phyloP scores from a whole-genome alignment of 2,113 vertebrate genomes.

The Chaenogobius annularis region DNA sequence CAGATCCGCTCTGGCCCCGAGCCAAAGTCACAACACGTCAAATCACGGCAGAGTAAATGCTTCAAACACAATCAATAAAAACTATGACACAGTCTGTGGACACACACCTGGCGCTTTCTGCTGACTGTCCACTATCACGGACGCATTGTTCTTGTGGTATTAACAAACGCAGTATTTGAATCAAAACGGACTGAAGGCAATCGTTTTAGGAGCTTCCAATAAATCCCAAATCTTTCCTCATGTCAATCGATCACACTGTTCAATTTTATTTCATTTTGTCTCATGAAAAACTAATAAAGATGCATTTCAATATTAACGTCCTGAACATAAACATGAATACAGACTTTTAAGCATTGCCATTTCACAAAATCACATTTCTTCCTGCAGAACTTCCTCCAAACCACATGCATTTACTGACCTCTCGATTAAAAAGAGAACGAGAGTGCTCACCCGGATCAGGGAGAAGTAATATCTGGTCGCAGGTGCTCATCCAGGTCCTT shows the following conservation, averaged over 20 bases:
- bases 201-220: no score
- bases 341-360: neutral
- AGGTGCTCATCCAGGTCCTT: no score
- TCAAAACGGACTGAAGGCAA: neutral
- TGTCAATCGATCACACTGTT: neutral
- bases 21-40: conserved; percentile 41
- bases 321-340: no score
- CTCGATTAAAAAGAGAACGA: neutral
- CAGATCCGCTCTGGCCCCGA: conserved; percentile 32
- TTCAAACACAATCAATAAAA: conserved; percentile 35
- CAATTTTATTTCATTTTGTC: neutral
- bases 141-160: neutral
- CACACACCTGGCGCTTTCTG: conserved; percentile 23
- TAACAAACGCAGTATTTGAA: neutral
- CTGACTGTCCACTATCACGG: neutral
- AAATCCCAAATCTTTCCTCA: neutral
- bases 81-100: neutral
- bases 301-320: no score
- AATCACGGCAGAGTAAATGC: conserved; percentile 18
- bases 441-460: no score
- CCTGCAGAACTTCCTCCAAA: neutral
- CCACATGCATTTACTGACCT: neutral
- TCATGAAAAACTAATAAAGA: neutral
- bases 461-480: no score
- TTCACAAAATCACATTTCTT: neutral